Evolutionary conservation across 2,888 invertebrate species (phyloP).

Genomic region (Morpho achilles): DNA sequence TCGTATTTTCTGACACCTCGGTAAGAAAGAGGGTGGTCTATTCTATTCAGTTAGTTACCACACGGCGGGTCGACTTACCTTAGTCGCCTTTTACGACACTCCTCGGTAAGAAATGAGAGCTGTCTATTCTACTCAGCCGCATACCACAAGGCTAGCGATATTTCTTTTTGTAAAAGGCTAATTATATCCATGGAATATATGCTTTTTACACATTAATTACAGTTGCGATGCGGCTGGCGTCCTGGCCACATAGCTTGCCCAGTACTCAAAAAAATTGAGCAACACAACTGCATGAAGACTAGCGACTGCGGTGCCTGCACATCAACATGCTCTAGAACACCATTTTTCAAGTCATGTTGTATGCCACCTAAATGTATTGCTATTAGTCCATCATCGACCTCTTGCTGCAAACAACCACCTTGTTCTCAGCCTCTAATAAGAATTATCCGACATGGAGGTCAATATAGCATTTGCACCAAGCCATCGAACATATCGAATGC

Average conservation of each 20-base stretch:
- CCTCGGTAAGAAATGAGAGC: too few relatives aligned
- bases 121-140: too few relatives aligned
- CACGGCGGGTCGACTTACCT: too few relatives aligned
- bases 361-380: slow-evolving; percentile 40
- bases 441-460: slow-evolving; percentile 57
- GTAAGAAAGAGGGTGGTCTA: too few relatives aligned
- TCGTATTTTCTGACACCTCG: too few relatives aligned
- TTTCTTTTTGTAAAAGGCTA: too few relatives aligned
- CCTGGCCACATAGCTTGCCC: slow-evolving; percentile 71
- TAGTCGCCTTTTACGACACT: too few relatives aligned
- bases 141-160: too few relatives aligned
- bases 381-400: slow-evolving; percentile 42
- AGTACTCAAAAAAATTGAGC: slow-evolving; percentile 60
- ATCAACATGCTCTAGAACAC: slow-evolving; percentile 38
- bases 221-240: slow-evolving; percentile 71
- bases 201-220: slow-evolving; percentile 23
- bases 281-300: slow-evolving; percentile 51
- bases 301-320: slow-evolving; percentile 46
- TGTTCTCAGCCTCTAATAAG: slow-evolving; percentile 53
- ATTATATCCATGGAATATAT: not conserved
- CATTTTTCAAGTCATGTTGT: slow-evolving; percentile 46
- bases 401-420: slow-evolving; percentile 42
- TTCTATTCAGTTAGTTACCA: too few relatives aligned
- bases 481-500: slow-evolving; percentile 60
- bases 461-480: slow-evolving; percentile 63